Percentiles rank a stretch among this genome's conserved stretches.
These are phyloP conservation scores for Piscicola geometra DNA, from an alignment of 2,888 invertebrate species.

Conservation along the genomic window DNA sequence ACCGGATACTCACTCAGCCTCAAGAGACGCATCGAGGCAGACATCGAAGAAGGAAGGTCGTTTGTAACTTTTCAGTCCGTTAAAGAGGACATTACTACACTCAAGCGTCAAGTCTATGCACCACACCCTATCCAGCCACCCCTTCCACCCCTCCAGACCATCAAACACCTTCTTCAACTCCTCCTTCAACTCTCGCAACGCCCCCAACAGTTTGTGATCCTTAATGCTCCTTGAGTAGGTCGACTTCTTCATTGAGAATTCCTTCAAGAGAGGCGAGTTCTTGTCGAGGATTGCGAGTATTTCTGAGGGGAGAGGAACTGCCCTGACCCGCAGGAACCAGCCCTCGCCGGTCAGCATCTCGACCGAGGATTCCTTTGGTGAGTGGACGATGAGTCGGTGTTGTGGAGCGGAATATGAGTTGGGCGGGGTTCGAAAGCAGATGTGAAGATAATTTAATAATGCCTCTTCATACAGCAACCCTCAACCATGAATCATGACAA, in stretches of 20 bases:
- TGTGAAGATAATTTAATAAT: no score
- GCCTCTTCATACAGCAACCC: no score
- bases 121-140: slow-evolving; percentile 66
- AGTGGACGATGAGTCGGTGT: no score
- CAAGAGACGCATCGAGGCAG: background rate
- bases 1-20: background rate
- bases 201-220: slow-evolving; percentile 42
- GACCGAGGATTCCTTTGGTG: background rate
- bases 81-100: slow-evolving; percentile 83
- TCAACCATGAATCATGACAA: no score
- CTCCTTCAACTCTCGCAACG: slow-evolving; percentile 57
- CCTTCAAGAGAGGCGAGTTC: slow-evolving; percentile 9
- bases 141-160: slow-evolving; percentile 54
- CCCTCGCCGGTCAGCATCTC: background rate
- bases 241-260: background rate
- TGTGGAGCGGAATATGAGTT: background rate
- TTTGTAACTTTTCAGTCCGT: slow-evolving; percentile 68
- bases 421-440: background rate
- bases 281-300: background rate
- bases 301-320: slow-evolving; percentile 22
- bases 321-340: slow-evolving; percentile 11
- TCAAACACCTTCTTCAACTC: slow-evolving; percentile 63
- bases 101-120: slow-evolving; percentile 82
- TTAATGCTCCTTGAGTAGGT: background rate
- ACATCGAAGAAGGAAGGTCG: slow-evolving; percentile 58